Evolutionary conservation across 2,113 vertebrate species (phyloP).

Genomic region (Scytalopus superciliaris): DNA sequence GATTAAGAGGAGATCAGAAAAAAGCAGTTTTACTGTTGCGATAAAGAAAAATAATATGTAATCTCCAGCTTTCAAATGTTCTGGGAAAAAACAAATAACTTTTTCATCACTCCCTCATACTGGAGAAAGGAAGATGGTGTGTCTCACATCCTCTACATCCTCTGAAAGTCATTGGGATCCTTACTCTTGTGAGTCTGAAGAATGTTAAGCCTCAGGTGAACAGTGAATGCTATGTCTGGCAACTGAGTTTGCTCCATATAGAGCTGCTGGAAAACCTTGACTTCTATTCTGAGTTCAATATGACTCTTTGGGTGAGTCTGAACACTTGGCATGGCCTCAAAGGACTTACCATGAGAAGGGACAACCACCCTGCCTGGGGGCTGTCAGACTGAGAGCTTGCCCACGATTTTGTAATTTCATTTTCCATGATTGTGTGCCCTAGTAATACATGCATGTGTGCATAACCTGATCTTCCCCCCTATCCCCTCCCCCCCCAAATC

Average conservation of each 20-base stretch:
- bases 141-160: fast-evolving
- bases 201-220: fast-evolving
- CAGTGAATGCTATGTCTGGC: not conserved
- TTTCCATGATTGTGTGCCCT: not conserved
- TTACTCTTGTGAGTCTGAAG: not conserved
- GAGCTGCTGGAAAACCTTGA: not conserved
- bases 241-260: not conserved
- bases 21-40: not conserved
- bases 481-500: no score
- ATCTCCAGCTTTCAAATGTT: not conserved
- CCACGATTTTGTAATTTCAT: not conserved
- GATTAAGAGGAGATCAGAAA: not conserved
- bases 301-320: not conserved
- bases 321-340: not conserved
- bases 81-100: not conserved
- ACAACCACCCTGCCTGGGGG: not conserved
- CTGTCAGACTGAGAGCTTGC: not conserved
- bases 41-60: not conserved
- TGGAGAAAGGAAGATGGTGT: not conserved
- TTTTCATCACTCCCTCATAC: not conserved
- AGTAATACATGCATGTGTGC: not conserved
- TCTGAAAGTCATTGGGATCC: not conserved
- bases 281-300: not conserved
- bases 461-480: not conserved
- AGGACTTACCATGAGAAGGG: not conserved